Evolutionary conservation across 2,888 invertebrate species (phyloP).

Genomic region (Drosophila kanekoi): DNA sequence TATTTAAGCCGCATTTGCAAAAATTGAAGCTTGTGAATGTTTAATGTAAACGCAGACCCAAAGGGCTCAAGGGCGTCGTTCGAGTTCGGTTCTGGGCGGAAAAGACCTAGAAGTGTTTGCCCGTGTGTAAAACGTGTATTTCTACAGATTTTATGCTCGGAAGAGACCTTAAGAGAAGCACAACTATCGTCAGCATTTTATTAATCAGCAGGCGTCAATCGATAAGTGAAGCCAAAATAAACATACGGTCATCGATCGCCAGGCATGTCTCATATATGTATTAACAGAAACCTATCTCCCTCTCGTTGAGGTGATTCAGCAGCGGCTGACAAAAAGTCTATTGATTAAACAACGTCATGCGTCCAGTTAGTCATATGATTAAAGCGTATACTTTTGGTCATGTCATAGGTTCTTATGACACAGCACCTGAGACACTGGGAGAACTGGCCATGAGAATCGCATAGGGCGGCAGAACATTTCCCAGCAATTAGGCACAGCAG

Average conservation of each 20-base stretch:
- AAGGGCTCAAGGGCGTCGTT: constrained; percentile 31
- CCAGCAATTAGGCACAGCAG: constrained; percentile 9
- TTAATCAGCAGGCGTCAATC: constrained; percentile 37
- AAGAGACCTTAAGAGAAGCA: constrained; percentile 4
- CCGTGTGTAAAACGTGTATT: constrained; percentile 24
- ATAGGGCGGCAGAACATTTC: neutral
- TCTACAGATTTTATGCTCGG: neutral
- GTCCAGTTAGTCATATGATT: constrained; percentile 9
- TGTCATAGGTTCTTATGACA: constrained; percentile 18
- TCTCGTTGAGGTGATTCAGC: constrained; percentile 31
- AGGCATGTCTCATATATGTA: constrained; percentile 13
- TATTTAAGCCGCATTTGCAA: constrained; percentile 56
- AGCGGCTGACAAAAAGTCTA: constrained; percentile 30
- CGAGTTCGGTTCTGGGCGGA: too few species aligned
- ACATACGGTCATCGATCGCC: constrained; percentile 42
- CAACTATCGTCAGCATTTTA: constrained; percentile 22
- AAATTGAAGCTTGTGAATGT: constrained; percentile 46
- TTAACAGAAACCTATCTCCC: neutral
- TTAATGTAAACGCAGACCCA: constrained; percentile 42
- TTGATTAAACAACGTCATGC: constrained; percentile 39
- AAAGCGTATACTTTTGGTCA: constrained; percentile 17
- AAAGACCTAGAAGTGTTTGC: constrained; percentile 38
- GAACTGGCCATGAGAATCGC: neutral
- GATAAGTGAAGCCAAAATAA: constrained; percentile 36
- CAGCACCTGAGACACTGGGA: neutral